phyloP scores from a whole-genome alignment of 2,888 invertebrate genomes.

The Bombyx huttoni region DNA sequence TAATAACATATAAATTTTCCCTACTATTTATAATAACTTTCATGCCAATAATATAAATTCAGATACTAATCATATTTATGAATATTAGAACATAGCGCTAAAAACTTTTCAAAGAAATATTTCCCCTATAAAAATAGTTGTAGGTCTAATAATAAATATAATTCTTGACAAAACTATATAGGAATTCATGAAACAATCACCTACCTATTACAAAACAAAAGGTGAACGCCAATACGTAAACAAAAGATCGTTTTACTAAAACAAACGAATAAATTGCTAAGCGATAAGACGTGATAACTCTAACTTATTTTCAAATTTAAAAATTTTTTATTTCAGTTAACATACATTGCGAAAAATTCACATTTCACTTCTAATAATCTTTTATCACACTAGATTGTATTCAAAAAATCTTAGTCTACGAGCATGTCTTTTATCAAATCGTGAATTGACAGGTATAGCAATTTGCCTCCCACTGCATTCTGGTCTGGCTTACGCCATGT shows the following conservation, averaged over 20 bases:
- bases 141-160: slow-evolving; percentile 1
- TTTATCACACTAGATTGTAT: slow-evolving; percentile 31
- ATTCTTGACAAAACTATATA: slow-evolving; percentile 40
- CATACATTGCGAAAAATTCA: slow-evolving; percentile 64
- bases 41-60: neutral
- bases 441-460: slow-evolving; percentile 53
- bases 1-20: neutral
- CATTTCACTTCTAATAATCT: slow-evolving; percentile 47
- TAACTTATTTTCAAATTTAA: slow-evolving; percentile 31
- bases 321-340: slow-evolving; percentile 21
- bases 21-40: slow-evolving; percentile 1
- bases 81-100: neutral
- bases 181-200: slow-evolving; percentile 9
- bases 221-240: slow-evolving; percentile 22
- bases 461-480: slow-evolving; percentile 55
- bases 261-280: slow-evolving; percentile 24
- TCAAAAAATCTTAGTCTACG: slow-evolving; percentile 30
- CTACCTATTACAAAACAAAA: slow-evolving; percentile 11
- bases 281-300: slow-evolving; percentile 24
- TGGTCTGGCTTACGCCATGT: slow-evolving; percentile 63
- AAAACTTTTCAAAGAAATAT: neutral
- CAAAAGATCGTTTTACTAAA: slow-evolving; percentile 26
- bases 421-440: slow-evolving; percentile 50
- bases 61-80: neutral
- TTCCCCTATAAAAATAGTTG: neutral